These are phyloP conservation scores for Rhagophthalmus giganteus DNA, from an alignment of 2,888 invertebrate species.

Conservation along the genomic window DNA sequence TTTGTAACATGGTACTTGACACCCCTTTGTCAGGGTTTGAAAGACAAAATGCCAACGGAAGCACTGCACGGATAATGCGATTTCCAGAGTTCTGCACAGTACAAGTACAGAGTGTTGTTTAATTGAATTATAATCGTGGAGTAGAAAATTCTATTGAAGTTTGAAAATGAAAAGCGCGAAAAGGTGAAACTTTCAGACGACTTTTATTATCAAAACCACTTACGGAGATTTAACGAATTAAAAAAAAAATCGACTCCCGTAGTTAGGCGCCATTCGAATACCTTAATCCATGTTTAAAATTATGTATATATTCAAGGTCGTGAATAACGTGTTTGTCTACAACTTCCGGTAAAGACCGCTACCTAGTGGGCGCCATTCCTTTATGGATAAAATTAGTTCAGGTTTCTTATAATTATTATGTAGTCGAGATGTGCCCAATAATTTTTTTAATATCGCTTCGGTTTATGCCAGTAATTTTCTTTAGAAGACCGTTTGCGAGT, in stretches of 20 bases:
- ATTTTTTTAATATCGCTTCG: too few species aligned
- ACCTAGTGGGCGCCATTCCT: not conserved
- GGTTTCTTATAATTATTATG: too few species aligned
- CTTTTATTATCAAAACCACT: too few species aligned
- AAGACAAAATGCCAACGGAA: slow-evolving; percentile 17
- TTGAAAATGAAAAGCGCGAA: slow-evolving; percentile 19
- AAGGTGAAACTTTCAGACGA: too few species aligned
- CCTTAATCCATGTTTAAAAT: slow-evolving; percentile 4
- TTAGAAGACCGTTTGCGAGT: slow-evolving; percentile 1
- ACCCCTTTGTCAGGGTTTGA: slow-evolving; percentile 12
- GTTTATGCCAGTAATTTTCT: slow-evolving; percentile 12
- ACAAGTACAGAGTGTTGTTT: slow-evolving; percentile 34
- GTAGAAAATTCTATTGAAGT: slow-evolving; percentile 24
- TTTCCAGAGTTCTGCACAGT: slow-evolving; percentile 27
- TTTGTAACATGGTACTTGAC: slow-evolving; percentile 22
- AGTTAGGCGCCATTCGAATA: slow-evolving; percentile 6
- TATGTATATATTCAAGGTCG: slow-evolving; percentile 7
- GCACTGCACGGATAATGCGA: slow-evolving; percentile 28
- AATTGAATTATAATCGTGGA: slow-evolving; percentile 32
- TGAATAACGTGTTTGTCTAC: slow-evolving; percentile 1
- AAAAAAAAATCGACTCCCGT: too few species aligned
- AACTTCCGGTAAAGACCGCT: slow-evolving; percentile 5
- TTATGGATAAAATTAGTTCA: slow-evolving; percentile 11
- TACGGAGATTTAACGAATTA: too few species aligned
- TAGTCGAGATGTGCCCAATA: too few species aligned